Evolutionary conservation across 2,113 vertebrate species (phyloP), one percentile per base, ranked within the genome.

Genomic region (Scomber japonicus): DNA sequence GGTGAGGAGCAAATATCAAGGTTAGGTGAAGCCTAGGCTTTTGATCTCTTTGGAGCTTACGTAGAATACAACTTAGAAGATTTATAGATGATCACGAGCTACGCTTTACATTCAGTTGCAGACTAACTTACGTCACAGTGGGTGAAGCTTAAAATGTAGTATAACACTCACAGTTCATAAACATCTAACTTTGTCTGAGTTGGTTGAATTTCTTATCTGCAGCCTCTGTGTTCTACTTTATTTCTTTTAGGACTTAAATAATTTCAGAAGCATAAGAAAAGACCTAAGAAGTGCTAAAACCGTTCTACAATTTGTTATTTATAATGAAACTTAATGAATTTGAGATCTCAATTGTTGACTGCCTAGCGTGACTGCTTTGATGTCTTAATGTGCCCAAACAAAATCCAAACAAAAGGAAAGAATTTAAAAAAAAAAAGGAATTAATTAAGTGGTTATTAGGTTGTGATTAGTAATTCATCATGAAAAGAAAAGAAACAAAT

Each of bases 321-420:
- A 79, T 70, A 68, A 86, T 78, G 27, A 69, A 62, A 79, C 51
- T 55, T 51, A 72, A 82, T 85, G 21, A 55, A 76, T 84, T 82
- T 66, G 16, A 71, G 83, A 63, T 85, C 59, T 77, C 53, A 55
- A 19, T 81, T 66, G 68, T 75, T 81, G 48, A 73, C 78, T 82
- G 63, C 30, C 72, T 75, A 11, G 19, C 60, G 30, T 21, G 61
- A 83, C 81, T 83, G 49, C 62, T 74, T 85, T 87, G 70, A 87
- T 89, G 75, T 83, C 65, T 67, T 74, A 67, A 84, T 88, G 71
- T 57, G 31, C 16, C 64, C 51, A 69, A 83, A 83, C 57, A 79
- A 75, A 75, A 75, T 61, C 11, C 61, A 77, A 80, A 78, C 72
- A 79, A 88, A 78, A 70, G 17, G 19, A 67, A 68, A 64, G 5